Conservation (phyloP, 2,797 vertebrate genomes). For the Synanceia verrucosa region DNA sequence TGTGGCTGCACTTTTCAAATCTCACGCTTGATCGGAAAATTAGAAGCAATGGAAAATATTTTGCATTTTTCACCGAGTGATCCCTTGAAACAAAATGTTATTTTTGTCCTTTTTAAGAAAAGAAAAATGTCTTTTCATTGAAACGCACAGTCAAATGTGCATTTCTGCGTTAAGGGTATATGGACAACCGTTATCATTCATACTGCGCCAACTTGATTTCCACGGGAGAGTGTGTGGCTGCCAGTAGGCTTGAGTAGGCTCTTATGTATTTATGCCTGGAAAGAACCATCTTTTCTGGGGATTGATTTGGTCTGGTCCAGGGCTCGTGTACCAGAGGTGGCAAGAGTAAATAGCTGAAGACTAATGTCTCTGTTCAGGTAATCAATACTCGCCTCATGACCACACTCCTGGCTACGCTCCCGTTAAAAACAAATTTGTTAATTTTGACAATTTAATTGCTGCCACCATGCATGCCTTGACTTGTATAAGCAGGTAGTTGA, state of each 20-base stretch:
- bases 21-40: constrained; percentile 31
- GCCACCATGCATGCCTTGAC: constrained; percentile 89
- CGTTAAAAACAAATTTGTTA: constrained; percentile 99
- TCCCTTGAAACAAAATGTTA: background rate
- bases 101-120: constrained; percentile 3
- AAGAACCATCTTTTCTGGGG: constrained; percentile 89
- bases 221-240: constrained; percentile 63
- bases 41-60: constrained; percentile 21
- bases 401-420: constrained; percentile 94
- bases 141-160: constrained; percentile 28
- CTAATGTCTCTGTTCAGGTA: constrained; percentile 94
- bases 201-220: constrained; percentile 75
- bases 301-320: constrained; percentile 90
- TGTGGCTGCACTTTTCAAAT: constrained; percentile 45
- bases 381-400: constrained; percentile 96
- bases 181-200: constrained; percentile 81
- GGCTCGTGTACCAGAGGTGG: constrained; percentile 91
- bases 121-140: constrained; percentile 6
- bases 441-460: constrained; percentile 99
- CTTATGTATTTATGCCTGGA: constrained; percentile 87
- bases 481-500: constrained; percentile 82
- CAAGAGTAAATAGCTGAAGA: constrained; percentile 99
- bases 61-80: constrained; percentile 14
- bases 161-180: constrained; percentile 36
- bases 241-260: constrained; percentile 76